These are phyloP conservation scores for Brachyptera putata DNA, from an alignment of 2,888 invertebrate genomes.

Conservation along the genomic window DNA sequence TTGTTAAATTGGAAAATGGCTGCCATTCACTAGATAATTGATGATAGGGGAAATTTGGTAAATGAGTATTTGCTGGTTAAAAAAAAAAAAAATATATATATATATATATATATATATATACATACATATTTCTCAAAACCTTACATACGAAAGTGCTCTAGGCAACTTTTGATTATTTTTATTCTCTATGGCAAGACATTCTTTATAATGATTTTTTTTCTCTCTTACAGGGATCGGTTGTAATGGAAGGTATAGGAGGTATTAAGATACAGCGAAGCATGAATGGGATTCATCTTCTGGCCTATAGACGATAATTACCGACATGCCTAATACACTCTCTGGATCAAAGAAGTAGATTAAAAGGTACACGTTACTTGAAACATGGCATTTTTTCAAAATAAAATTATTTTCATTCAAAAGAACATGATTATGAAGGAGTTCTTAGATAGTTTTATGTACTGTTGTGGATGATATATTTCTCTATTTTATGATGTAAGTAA, in stretches of 20 bases:
- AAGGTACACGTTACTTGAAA: too few species aligned
- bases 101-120: too few species aligned
- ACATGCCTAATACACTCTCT: too few species aligned
- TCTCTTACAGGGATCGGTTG: not conserved
- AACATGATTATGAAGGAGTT: too few species aligned
- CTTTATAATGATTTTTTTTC: not conserved
- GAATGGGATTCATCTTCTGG: not conserved
- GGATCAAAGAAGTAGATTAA: too few species aligned
- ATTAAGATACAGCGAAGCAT: not conserved
- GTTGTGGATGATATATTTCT: too few species aligned
- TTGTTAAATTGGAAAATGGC: slow-evolving; percentile 5
- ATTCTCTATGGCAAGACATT: not conserved
- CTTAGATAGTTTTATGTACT: too few species aligned
- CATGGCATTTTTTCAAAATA: too few species aligned
- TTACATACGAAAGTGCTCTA: not conserved
- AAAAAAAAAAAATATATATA: too few species aligned
- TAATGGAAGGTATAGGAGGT: not conserved
- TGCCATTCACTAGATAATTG: slow-evolving; percentile 5
- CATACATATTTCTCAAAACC: not conserved
- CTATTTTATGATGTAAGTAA: too few species aligned
- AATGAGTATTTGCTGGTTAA: slow-evolving; percentile 9
- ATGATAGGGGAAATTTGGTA: slow-evolving; percentile 4
- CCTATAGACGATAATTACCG: too few species aligned
- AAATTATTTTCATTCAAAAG: too few species aligned
- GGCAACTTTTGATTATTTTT: slow-evolving; percentile 5